Evolutionary conservation across 2,113 vertebrate genomes (phyloP).

Genomic region (Cervus canadensis): DNA sequence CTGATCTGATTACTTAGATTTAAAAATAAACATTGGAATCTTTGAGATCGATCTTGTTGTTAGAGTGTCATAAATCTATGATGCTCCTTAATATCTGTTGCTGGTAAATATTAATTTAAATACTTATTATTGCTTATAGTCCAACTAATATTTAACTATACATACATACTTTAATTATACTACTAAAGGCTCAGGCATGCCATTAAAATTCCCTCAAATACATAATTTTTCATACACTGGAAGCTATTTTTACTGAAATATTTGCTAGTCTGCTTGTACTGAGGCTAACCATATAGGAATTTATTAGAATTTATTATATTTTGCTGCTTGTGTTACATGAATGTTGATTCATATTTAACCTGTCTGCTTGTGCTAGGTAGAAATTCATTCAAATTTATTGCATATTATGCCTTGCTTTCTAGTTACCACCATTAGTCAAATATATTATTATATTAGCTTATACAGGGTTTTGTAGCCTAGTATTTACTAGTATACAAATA

Average conservation of each 20-base stretch:
- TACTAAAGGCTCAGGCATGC: background rate
- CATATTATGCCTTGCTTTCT: conserved; percentile 38
- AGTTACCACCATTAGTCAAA: conserved; percentile 63
- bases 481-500: conserved; percentile 47
- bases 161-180: background rate
- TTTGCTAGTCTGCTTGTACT: conserved; percentile 34
- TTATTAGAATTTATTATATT: conserved; percentile 65
- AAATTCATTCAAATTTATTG: conserved; percentile 65
- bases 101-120: background rate
- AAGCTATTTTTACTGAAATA: conserved; percentile 53
- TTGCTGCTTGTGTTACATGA: conserved; percentile 13
- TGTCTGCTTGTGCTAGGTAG: background rate
- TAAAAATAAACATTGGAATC: background rate
- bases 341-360: conserved; percentile 60
- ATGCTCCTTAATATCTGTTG: background rate
- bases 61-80: background rate
- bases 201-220: conserved; percentile 30
- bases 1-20: background rate
- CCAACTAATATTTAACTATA: background rate
- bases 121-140: background rate
- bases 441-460: conserved; percentile 48
- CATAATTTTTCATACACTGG: conserved; percentile 7
- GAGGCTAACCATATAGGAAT: conserved; percentile 18
- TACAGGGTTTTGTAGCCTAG: conserved; percentile 39
- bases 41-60: background rate